A percentile compares a stretch with the other conserved stretches of the same genome.
Conservation (phyloP, 2,797 vertebrate genomes). For the Aplochiton taeniatus region DNA sequence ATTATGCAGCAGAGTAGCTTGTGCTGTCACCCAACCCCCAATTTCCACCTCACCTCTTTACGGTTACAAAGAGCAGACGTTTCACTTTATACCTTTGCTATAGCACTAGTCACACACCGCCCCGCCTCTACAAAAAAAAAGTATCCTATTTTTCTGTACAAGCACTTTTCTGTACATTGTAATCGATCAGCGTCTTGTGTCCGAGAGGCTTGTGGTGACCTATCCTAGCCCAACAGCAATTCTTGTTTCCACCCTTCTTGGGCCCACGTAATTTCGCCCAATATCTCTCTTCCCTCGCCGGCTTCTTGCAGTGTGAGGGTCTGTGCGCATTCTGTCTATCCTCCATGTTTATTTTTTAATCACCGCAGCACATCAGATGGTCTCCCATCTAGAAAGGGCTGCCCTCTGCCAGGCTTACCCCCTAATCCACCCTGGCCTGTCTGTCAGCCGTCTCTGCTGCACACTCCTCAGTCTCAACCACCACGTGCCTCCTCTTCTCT, state of each 20-base stretch:
- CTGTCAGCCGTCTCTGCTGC: conserved; percentile 53
- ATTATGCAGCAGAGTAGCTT: conserved; percentile 61
- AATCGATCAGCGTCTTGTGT: conserved; percentile 39
- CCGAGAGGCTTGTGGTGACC: conserved; percentile 40
- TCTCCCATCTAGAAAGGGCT: conserved; percentile 67
- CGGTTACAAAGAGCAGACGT: conserved; percentile 42
- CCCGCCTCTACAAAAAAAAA: conserved; percentile 31
- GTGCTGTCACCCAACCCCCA: conserved; percentile 49
- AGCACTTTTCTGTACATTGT: conserved; percentile 40
- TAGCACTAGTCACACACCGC: conserved; percentile 13
- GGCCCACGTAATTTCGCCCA: conserved; percentile 14
- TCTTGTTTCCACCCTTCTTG: conserved; percentile 4
- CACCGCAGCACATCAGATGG: conserved; percentile 66
- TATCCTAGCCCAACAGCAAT: conserved; percentile 20
- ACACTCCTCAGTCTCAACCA: conserved; percentile 51
- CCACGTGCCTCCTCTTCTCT: conserved; percentile 54
- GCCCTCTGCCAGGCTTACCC: conserved; percentile 70
- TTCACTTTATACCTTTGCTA: conserved; percentile 46
- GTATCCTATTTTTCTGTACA: conserved; percentile 50
- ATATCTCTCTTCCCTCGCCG: not conserved
- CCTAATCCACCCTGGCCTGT: conserved; percentile 71
- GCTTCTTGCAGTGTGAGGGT: too few relatives aligned
- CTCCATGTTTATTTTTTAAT: conserved; percentile 56
- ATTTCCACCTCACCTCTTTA: conserved; percentile 33
- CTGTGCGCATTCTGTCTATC: too few relatives aligned